Base-by-base conservation (phyloP, 2,888 invertebrate species). In the Brachypterus glaber region DNA sequence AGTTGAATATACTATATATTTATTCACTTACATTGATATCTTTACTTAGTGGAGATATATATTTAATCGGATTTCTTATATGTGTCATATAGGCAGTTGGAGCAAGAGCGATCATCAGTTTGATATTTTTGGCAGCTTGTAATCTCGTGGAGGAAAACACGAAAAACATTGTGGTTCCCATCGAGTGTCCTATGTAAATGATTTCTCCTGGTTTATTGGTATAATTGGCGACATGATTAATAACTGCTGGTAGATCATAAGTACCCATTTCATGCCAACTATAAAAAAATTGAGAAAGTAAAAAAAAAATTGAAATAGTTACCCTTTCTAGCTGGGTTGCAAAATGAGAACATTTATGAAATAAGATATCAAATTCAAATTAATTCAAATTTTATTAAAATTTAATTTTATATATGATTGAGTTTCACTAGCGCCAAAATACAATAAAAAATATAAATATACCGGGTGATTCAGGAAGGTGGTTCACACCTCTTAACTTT, bases 261-360 rank as follows among this genome's bases (percentile, higher is more conserved):
- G 78, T 62, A 0, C 84, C 90, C 68, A 92, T 86, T 63, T 96
- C 90, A 53, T 93, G 85, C 73, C 85, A 95, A 51, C 89, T 89
- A 44, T 69, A 52, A 48, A 18, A 15, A 8, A 25, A 33, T n/a
- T 21, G 9, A 8, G 7, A n/a, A n/a, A n/a, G n/a, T n/a, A n/a
- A n/a, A n/a, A n/a, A n/a, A n/a, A n/a, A n/a, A n/a, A n/a, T n/a
- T n/a, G n/a, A n/a, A n/a, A n/a, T n/a, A n/a, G n/a, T n/a, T n/a
- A n/a, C n/a, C n/a, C n/a, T n/a, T n/a, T n/a, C n/a, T n/a, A n/a
- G n/a, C n/a, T n/a, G n/a, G n/a, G n/a, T n/a, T n/a, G n/a, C n/a
- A n/a, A n/a, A n/a, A n/a, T n/a, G n/a, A n/a, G n/a, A n/a, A n/a
- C n/a, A n/a, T n/a, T n/a, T n/a, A n/a, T n/a, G n/a, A n/a, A n/a